A percentile compares a stretch with the other conserved stretches of the same genome.
Conservation (phyloP, 1,140 invertebrate genomes). For the Drosophila mayri region DNA sequence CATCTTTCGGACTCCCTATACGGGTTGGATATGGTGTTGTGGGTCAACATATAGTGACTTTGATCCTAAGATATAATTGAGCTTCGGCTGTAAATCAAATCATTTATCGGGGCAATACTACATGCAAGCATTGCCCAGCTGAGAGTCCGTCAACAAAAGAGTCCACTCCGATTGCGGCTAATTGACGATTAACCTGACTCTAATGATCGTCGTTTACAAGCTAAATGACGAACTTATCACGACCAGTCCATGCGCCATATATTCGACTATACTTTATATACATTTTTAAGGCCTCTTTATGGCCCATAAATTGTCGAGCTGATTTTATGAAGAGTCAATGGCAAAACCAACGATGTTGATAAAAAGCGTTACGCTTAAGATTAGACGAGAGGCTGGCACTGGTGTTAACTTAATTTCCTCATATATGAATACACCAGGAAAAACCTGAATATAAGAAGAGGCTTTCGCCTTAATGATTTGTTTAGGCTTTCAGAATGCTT, state of each 20-base stretch:
- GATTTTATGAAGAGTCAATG: slow-evolving; percentile 66
- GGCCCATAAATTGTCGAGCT: slow-evolving; percentile 64
- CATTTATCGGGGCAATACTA: slow-evolving; percentile 45
- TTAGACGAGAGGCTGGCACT: slow-evolving; percentile 46
- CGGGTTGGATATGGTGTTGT: not conserved
- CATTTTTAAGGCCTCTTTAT: slow-evolving; percentile 36
- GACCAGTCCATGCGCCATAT: slow-evolving; percentile 28
- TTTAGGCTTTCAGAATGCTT: slow-evolving; percentile 21
- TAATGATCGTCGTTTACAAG: slow-evolving; percentile 59
- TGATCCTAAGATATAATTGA: slow-evolving; percentile 15
- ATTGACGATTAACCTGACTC: slow-evolving; percentile 69
- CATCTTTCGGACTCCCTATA: slow-evolving; percentile 1
- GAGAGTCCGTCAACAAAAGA: slow-evolving; percentile 11
- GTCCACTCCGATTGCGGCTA: slow-evolving; percentile 56
- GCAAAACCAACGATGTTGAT: slow-evolving; percentile 32
- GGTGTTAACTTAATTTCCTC: slow-evolving; percentile 23
- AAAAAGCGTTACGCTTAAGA: slow-evolving; percentile 50
- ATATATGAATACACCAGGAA: not conserved
- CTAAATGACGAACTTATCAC: slow-evolving; percentile 56
- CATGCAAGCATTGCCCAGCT: not conserved
- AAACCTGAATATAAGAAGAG: slow-evolving; percentile 6
- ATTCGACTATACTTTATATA: slow-evolving; percentile 57
- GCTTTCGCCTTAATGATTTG: slow-evolving; percentile 3
- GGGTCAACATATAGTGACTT: slow-evolving; percentile 11
- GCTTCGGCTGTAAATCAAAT: slow-evolving; percentile 64